Base-by-base conservation (phyloP, 2,888 invertebrate species). In the Drosophila eohydei region DNA sequence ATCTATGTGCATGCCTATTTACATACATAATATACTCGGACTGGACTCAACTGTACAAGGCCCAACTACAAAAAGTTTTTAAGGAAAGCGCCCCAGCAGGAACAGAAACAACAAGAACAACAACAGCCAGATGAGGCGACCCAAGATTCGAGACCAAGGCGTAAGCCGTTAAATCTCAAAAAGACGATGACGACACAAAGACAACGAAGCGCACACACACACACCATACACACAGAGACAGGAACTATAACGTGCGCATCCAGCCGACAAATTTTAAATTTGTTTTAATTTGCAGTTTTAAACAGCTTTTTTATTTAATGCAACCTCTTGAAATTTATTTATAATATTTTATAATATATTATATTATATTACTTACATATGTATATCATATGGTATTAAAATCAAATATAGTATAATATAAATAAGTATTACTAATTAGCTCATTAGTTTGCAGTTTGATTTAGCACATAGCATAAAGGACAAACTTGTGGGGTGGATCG, bases 1-100 rank as follows among this genome's bases (percentile, higher is more conserved):
- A 71, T 69, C 72, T 52, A 26, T 38, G 40, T 30, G 30, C 12
- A 62, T 70, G 73, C 71, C 65, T 71, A 81, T 83, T 79, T 82
- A 83, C 84, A 82, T 83, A 83, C 68, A 79, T 77, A 78, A 76
- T 80, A 66, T 74, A 76, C 81, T 73, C 60, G 68, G 51, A 75
- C 83, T 71, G 70, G 74, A 72, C 83, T 67, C 81, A 81, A 83
- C 82, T 84, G 81, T 79, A 83, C 83, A 83, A 83, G 70, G 69
- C 74, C 73, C 62, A 80, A 61, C 78, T 58, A 62, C 65, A 65
- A 56, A 50, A 59, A 60, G 50, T 59, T 74, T 51, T 41, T 21
- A 56, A 55, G 30, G 41, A 55, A 56, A 56, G 56, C 62, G 30
- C 48, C 59, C n/a, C 57, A 70, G 28, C 62, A 9, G 30, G 14